Base-by-base conservation (phyloP, 2,888 invertebrate species). In the Drosophila borborema region DNA sequence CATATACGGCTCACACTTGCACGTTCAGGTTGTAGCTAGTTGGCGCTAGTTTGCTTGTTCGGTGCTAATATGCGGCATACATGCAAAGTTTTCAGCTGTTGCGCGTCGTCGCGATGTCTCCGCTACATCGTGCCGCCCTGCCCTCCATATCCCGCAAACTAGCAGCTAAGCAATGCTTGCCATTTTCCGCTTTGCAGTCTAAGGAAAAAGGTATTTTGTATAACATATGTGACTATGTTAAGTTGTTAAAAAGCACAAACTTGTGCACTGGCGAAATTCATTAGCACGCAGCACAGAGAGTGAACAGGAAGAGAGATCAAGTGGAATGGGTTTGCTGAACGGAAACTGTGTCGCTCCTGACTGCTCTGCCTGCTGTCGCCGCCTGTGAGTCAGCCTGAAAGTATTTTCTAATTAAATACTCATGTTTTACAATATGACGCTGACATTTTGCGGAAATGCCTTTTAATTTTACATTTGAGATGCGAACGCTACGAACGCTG, bases 381-480 rank as follows among this genome's bases (percentile, higher is more conserved):
- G 62, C 53, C 53, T 74, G 65, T 36, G 48, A 60, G 51, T 49
- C 72, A 60, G 65, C 55, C 78, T 72, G 69, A 78, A 82, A 81
- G 89, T 81, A 88, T 90, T 88, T 90, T 91, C 90, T 91, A 91
- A 90, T 90, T 90, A 90, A 90, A 90, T 89, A 81, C 83, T 87
- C 90, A 82, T 90, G 90, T 91, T 90, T 90, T 82, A 89, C 90
- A 90, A 90, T 90, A 90, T 90, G 91, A 86, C 84, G 86, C 90
- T 87, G 77, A 89, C 89, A 89, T 86, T 86, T 82, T 84, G 81
- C 85, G 91, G 91, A 90, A 91, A 89, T 89, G 85, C 89, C 86
- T 91, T 89, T 90, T 89, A 88, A 91, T 90, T 90, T 89, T 80
- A 82, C 85, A 82, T 85, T 83, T 81, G 81, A 85, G 84, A 82